These are phyloP conservation scores for Carposina sasakii DNA, from an alignment of 1,140 invertebrate species.

Conservation along the genomic window DNA sequence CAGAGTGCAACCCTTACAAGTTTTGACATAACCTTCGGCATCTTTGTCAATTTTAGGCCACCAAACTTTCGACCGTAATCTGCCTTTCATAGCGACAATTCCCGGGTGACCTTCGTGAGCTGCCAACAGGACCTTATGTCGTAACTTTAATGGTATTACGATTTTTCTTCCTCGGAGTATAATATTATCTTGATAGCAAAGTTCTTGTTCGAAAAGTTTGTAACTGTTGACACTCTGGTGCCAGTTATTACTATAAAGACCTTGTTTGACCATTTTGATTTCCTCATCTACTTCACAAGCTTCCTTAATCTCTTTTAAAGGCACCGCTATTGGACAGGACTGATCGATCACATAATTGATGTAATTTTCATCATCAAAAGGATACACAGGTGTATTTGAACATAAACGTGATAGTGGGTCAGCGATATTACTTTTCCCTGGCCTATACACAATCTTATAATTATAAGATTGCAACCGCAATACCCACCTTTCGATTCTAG, in stretches of 20 bases:
- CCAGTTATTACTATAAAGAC: background rate
- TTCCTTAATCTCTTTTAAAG: background rate
- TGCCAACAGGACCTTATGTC: slow-evolving; percentile 14
- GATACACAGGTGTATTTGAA: background rate
- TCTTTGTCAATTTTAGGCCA: slow-evolving; percentile 37
- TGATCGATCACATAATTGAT: background rate
- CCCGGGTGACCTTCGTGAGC: slow-evolving; percentile 41
- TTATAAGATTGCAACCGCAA: slow-evolving; percentile 3
- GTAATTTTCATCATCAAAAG: background rate
- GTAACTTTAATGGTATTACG: background rate
- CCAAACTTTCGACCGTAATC: background rate
- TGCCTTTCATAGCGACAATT: background rate
- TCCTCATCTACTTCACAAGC: background rate
- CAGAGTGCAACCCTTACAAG: background rate
- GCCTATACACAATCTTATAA: slow-evolving; percentile 3
- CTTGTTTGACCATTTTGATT: background rate
- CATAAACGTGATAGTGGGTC: slow-evolving; percentile 7
- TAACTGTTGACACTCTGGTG: background rate
- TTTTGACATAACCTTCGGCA: slow-evolving; percentile 37
- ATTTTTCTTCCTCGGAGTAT: background rate
- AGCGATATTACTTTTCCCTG: slow-evolving; percentile 12
- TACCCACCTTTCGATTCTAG: slow-evolving; percentile 26
- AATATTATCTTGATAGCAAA: background rate
- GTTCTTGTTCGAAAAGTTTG: background rate
- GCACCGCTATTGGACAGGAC: background rate